Conservation (phyloP, 2,888 invertebrate genomes). For the Bruchidius siliquastri region DNA sequence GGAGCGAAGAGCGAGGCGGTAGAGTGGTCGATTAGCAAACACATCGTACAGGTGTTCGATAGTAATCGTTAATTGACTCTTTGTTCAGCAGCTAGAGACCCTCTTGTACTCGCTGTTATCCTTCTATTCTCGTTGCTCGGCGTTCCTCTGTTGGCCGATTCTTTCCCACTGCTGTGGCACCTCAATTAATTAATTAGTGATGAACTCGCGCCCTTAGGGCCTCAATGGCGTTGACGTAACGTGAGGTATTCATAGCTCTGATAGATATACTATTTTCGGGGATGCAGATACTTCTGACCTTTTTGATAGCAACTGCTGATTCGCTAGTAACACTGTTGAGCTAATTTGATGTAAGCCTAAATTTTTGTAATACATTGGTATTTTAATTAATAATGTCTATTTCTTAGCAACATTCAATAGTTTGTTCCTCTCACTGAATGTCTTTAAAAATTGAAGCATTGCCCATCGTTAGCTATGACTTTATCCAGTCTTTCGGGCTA, state of each 20-base stretch:
- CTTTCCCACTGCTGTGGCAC: neutral
- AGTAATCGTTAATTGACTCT: neutral
- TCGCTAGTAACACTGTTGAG: too few relatives aligned
- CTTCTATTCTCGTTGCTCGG: neutral
- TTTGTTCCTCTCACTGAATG: too few relatives aligned
- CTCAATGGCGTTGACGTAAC: neutral
- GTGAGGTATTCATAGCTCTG: neutral
- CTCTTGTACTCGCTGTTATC: neutral
- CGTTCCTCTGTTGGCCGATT: neutral
- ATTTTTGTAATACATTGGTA: too few relatives aligned
- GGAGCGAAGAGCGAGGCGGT: neutral
- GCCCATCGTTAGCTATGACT: too few relatives aligned
- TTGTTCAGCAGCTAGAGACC: neutral
- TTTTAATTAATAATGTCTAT: too few relatives aligned
- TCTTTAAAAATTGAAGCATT: too few relatives aligned
- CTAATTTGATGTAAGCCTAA: too few relatives aligned
- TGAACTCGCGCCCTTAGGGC: neutral
- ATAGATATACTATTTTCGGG: neutral
- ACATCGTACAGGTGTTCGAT: neutral
- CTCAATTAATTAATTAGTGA: neutral
- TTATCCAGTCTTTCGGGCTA: too few relatives aligned
- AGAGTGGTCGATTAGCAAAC: neutral
- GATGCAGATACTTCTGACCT: too few relatives aligned
- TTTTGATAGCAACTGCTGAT: too few relatives aligned
- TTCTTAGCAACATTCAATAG: too few relatives aligned